phyloP scores from a whole-genome alignment of 2,888 invertebrate species.

The Uloborus plumipes region DNA sequence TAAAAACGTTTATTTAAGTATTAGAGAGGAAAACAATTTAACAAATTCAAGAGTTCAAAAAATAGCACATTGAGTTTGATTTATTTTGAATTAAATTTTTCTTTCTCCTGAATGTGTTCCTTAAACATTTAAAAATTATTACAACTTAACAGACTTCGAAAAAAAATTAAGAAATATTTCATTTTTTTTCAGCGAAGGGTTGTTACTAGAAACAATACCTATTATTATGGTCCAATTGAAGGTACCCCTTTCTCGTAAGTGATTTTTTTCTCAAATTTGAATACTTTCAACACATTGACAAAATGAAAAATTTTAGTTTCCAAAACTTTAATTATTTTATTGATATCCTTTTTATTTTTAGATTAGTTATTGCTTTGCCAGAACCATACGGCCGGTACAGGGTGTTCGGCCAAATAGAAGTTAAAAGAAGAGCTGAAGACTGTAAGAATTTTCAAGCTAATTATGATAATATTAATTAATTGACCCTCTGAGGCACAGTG shows the following conservation, averaged over 20 bases:
- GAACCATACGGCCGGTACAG: constrained; percentile 87
- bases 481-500: too few species aligned
- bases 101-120: too few species aligned
- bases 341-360: constrained; percentile 10
- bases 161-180: too few species aligned
- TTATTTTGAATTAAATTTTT: too few species aligned
- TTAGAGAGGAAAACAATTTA: too few species aligned
- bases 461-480: too few species aligned
- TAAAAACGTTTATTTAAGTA: too few species aligned
- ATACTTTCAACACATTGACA: neutral
- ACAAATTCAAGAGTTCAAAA: too few species aligned
- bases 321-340: neutral
- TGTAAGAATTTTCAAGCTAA: constrained; percentile 36
- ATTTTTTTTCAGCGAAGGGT: constrained; percentile 81
- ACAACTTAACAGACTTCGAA: too few species aligned
- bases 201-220: constrained; percentile 82
- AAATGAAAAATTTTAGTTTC: neutral
- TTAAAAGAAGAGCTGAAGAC: constrained; percentile 61
- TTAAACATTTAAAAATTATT: too few species aligned
- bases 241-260: constrained; percentile 83
- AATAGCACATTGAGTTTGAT: too few species aligned
- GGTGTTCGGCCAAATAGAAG: constrained; percentile 80
- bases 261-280: neutral
- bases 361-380: constrained; percentile 87
- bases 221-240: constrained; percentile 84